Conservation (phyloP, 2,888 invertebrate genomes). For the Pterostichus madidus region DNA sequence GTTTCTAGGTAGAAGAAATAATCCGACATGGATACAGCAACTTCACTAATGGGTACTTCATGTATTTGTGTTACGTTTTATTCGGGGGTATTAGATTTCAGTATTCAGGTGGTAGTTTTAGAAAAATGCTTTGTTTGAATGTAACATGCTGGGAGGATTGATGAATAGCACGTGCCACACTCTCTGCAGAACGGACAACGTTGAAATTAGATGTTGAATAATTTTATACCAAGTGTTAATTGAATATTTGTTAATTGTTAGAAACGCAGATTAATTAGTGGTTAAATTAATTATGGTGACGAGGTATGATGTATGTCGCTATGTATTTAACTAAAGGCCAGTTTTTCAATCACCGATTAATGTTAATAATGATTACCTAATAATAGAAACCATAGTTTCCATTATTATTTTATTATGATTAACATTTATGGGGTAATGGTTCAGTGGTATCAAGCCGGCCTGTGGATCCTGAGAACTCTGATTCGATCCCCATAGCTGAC, state of each 20-base stretch:
- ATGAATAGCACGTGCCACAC: conserved; percentile 46
- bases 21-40: conserved; percentile 46
- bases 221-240: not conserved
- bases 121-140: conserved; percentile 35
- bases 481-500: too few relatives aligned
- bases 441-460: too few relatives aligned
- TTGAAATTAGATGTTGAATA: not conserved
- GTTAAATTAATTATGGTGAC: too few relatives aligned
- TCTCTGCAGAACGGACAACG: conserved; percentile 18
- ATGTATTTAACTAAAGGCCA: too few relatives aligned
- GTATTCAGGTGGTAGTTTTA: conserved; percentile 27
- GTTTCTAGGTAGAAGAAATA: conserved; percentile 39
- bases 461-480: too few relatives aligned
- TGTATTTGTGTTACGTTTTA: conserved; percentile 51
- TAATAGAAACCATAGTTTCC: too few relatives aligned
- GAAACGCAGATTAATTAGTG: too few relatives aligned
- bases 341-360: too few relatives aligned
- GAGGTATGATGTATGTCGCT: too few relatives aligned
- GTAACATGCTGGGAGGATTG: conserved; percentile 21
- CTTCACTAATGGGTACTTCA: conserved; percentile 51
- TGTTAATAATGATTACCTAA: too few relatives aligned
- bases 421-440: too few relatives aligned
- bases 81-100: conserved; percentile 54
- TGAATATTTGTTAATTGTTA: not conserved
- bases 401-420: too few relatives aligned